These are phyloP conservation scores for Volucella inflata DNA, from an alignment of 2,888 invertebrate genomes.

Conservation along the genomic window DNA sequence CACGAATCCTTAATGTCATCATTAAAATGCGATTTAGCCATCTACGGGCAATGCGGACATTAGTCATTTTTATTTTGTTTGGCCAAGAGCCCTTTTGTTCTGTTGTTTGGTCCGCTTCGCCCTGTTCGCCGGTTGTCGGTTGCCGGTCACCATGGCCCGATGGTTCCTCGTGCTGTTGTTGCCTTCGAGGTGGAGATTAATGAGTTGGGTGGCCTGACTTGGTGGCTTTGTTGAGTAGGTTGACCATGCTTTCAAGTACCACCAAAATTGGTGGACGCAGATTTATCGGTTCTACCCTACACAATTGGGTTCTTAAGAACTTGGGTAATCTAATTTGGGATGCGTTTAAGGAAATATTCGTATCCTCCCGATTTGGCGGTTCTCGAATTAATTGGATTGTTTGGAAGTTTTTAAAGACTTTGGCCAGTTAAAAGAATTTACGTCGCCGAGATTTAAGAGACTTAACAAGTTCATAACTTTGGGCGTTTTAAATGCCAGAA, in stretches of 20 bases:
- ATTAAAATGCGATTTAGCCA: constrained; percentile 73
- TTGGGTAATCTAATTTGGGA: constrained; percentile 68
- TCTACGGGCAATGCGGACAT: constrained; percentile 58
- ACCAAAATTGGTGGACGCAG: constrained; percentile 40
- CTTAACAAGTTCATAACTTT: constrained; percentile 36
- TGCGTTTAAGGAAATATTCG: constrained; percentile 54
- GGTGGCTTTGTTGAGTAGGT: constrained; percentile 9
- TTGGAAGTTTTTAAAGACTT: constrained; percentile 44
- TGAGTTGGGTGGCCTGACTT: constrained; percentile 35
- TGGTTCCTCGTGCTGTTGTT: background rate
- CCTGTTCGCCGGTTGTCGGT: background rate
- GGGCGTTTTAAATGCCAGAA: constrained; percentile 38
- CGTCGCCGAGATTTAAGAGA: constrained; percentile 17
- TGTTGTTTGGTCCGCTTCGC: background rate
- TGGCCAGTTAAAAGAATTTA: constrained; percentile 61
- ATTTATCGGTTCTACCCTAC: constrained; percentile 57
- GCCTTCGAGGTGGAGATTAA: constrained; percentile 62
- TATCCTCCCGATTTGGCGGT: constrained; percentile 38
- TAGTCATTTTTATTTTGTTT: constrained; percentile 64
- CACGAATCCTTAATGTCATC: constrained; percentile 72
- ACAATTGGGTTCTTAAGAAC: constrained; percentile 51
- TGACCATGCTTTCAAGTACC: constrained; percentile 36
- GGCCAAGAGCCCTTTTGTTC: constrained; percentile 70
- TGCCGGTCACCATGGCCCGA: no score
- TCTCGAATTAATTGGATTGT: constrained; percentile 60